Base-by-base conservation (phyloP, 2,888 invertebrate genomes). In the Endotricha flammealis region DNA sequence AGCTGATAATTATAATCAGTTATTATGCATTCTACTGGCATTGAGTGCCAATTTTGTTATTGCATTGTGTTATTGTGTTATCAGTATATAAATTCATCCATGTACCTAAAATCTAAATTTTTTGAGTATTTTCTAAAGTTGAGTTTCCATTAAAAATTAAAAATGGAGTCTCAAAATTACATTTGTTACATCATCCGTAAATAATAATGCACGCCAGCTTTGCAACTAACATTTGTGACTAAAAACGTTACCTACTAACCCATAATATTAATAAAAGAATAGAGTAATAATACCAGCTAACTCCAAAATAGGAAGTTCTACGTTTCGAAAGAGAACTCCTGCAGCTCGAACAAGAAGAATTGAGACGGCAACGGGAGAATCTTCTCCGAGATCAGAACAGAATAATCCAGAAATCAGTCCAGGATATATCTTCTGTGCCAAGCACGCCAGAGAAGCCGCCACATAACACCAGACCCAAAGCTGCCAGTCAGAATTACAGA, bases 301-400 rank as follows among this genome's bases (percentile, higher is more conserved):
- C 41, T 49, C 39, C 41, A 50, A 50, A 57, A 46, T 68, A 90
- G 90, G 91, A 93, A 70, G 92, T 94, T 12, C 85, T 94, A 17
- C 91, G 93, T 47, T 93, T 94, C 44, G 94, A 94, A 76, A 89
- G 93, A 28, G 94, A 94, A 72, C 81, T 94, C 1, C 70, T 93
- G 3, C 93, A 94, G 65, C 70, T 92, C 29, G 93, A 95, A 63
- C 92, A 92, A 66, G 94, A 94, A 64, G 93, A 94, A 62, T 61
- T 94, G 7, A 90, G 93, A 46, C 86, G 94, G 2, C 93, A 93
- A 59, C 87, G 92, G 7, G 93, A 92, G 54, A 93, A 92, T 63
- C 75, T 93, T 6, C 77, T 92, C 11, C 88, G 91, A 25, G 93
- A 93, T 57, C 87, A 91, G 55, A 89, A 88, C n/a, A 76, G 89